These are phyloP conservation scores for Cephalotes varians DNA, from an alignment of 2,888 invertebrate species.

Conservation along the genomic window DNA sequence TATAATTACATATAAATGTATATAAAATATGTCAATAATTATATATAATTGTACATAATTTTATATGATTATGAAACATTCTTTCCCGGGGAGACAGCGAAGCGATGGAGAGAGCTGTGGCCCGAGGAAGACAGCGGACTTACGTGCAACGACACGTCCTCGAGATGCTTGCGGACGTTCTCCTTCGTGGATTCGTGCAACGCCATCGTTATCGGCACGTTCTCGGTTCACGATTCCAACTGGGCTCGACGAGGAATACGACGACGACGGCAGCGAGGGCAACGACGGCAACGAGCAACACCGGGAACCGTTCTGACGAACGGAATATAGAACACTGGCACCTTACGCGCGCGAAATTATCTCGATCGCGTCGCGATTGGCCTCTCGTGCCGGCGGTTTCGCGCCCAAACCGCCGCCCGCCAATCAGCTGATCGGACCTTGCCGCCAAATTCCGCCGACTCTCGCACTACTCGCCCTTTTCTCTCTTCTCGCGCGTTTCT, in stretches of 20 bases:
- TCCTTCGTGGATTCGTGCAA: constrained; percentile 82
- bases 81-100: no score
- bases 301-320: neutral
- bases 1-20: no score
- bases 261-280: neutral
- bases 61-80: no score
- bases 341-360: constrained; percentile 16
- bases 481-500: neutral
- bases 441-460: constrained; percentile 60
- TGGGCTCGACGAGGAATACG: neutral
- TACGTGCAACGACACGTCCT: constrained; percentile 79
- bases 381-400: constrained; percentile 12
- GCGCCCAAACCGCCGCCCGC: constrained; percentile 48
- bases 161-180: constrained; percentile 80
- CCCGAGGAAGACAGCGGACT: constrained; percentile 51
- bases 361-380: constrained; percentile 1
- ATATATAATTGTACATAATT: no score
- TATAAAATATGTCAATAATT: no score
- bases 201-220: constrained; percentile 69
- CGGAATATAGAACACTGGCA: neutral
- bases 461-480: neutral
- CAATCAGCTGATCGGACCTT: constrained; percentile 55
- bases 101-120: neutral
- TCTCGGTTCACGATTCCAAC: neutral
- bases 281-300: neutral